Evolutionary conservation across 2,888 invertebrate genomes (phyloP), one percentile per base, ranked within the genome.

Genomic region (Syritta pipiens): DNA sequence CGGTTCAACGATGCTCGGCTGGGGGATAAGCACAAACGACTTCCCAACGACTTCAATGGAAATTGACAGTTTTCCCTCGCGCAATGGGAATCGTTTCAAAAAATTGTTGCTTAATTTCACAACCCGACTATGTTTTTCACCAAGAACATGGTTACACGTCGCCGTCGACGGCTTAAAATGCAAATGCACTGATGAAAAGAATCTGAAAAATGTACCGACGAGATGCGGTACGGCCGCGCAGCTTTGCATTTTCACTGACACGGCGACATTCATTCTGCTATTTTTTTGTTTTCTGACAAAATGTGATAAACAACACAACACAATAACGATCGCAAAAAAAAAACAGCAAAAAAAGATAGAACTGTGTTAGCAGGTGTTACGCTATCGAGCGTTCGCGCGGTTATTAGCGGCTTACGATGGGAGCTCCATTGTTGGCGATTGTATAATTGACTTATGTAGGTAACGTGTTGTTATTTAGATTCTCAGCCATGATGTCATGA

Each of bases 21-120:
- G n/a, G 17, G 10, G 9, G 24, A 4, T 10, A 1, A 0, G 4
- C 17, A 17, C 1, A 9, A 17, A 17, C 6, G 1, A 9, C n/a
- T n/a, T n/a, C n/a, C n/a, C n/a, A n/a, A n/a, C 17, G 24, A 19
- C n/a, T 32, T 53, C 46, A 55, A 67, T 55, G 26, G 2, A 55
- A 67, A 67, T 67, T 67, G 63, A 55, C 46, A 55, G 46, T 67
- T 67, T 65, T 48, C 46, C 46, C 19, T 37, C 46, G 65, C 19
- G 20, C 35, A 55, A 55, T 53, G 22, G 20, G 10, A 22, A 17
- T 30, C 26, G 26, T 30, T 26, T 65, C 35, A 19, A 37, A 55
- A n/a, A 67, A 55, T 37, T 22, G 28, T 67, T 67, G 46, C 67
- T 46, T 37, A 9, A 55, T 37, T 44, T 20, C n/a, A 5, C 22